phyloP scores from a whole-genome alignment of 2,113 vertebrate genomes.

The Elaphurus davidianus region DNA sequence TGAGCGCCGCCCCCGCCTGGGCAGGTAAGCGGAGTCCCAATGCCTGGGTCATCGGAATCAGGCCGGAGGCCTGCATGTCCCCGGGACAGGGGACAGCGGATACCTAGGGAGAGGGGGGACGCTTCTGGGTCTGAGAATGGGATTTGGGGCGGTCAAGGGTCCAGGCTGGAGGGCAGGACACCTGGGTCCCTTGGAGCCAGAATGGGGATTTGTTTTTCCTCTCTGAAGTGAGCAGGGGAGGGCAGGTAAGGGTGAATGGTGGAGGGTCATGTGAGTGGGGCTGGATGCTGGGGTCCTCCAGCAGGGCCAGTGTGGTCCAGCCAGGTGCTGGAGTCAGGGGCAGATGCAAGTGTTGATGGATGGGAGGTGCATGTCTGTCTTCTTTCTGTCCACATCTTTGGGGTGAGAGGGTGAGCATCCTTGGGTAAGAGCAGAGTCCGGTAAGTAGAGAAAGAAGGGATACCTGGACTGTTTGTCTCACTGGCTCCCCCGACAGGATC shows the following conservation, averaged over 20 bases:
- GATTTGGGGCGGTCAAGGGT: not conserved
- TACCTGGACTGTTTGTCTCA: not conserved
- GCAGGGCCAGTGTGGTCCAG: not conserved
- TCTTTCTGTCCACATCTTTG: not conserved
- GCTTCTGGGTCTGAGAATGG: not conserved
- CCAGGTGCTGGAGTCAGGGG: not conserved
- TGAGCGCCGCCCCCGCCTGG: slow-evolving; percentile 33
- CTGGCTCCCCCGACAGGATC: not conserved
- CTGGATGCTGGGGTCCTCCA: not conserved
- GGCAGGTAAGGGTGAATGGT: not conserved
- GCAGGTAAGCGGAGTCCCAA: slow-evolving; percentile 59
- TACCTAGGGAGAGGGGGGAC: not conserved
- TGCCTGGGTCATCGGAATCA: not conserved
- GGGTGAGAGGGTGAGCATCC: not conserved
- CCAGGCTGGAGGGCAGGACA: not conserved
- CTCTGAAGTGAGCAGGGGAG: not conserved
- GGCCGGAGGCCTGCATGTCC: not conserved
- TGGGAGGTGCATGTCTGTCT: not conserved
- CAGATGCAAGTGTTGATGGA: not conserved
- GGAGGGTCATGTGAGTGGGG: not conserved
- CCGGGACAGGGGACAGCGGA: not conserved
- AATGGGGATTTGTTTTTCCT: not conserved
- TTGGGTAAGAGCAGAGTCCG: not conserved
- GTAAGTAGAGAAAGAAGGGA: not conserved
- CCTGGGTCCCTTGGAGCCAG: not conserved